Conservation (phyloP, 2,797 vertebrate genomes). For the Ctenochaetus hawaiiensis region DNA sequence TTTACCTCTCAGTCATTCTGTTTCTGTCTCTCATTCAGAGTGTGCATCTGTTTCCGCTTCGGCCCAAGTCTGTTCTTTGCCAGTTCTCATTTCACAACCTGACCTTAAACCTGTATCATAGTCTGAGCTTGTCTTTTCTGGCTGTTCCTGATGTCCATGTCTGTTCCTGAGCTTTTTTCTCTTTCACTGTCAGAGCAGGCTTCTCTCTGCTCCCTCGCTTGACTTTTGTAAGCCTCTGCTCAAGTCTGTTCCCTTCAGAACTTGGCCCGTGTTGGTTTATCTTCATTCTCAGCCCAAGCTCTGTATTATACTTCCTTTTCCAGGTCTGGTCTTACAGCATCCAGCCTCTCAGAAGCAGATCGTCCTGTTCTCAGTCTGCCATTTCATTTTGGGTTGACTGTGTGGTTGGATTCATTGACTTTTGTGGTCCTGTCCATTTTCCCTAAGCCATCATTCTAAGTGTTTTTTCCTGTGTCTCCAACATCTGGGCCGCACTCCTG, state of each 20-base stretch:
- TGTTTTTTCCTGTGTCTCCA: conserved; percentile 50
- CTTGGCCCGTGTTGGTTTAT: conserved; percentile 24
- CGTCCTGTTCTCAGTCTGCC: conserved; percentile 16
- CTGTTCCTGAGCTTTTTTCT: conserved; percentile 21
- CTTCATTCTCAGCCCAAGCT: conserved; percentile 7
- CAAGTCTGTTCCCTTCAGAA: conserved; percentile 12
- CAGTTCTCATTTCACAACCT: conserved; percentile 19
- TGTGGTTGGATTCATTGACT: conserved; percentile 51
- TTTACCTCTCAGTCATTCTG: not conserved
- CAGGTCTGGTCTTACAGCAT: conserved; percentile 10
- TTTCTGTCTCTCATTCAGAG: conserved; percentile 1
- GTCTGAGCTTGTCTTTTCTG: conserved; percentile 14
- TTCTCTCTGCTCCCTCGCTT: conserved; percentile 21
- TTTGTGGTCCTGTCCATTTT: conserved; percentile 54
- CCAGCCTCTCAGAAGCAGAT: conserved; percentile 16
- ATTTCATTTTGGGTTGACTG: conserved; percentile 33
- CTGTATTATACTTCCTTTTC: not conserved
- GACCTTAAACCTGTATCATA: conserved; percentile 19
- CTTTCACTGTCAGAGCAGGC: conserved; percentile 19
- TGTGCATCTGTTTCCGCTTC: not conserved
- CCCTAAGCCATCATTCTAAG: conserved; percentile 57
- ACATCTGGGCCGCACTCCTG: conserved; percentile 49
- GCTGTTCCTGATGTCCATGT: conserved; percentile 9
- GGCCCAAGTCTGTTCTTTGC: not conserved
- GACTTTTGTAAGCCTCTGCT: conserved; percentile 22